phyloP scores from a whole-genome alignment of 2,797 vertebrate species.

The Aselliscus stoliczkanus region DNA sequence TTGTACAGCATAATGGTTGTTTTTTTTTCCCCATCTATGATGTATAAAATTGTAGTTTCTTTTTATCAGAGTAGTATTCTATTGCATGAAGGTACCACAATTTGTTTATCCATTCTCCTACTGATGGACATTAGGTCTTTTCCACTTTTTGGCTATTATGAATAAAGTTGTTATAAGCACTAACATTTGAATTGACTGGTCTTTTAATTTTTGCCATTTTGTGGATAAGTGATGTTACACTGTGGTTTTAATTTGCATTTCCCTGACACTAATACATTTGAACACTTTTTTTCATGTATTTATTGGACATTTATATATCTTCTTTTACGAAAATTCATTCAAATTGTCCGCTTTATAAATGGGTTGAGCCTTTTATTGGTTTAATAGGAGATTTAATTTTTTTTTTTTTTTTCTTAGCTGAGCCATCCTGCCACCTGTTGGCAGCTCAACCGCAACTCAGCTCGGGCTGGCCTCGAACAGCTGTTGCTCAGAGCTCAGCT shows the following conservation, averaged over 20 bases:
- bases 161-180: background rate
- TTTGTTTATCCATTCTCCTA: background rate
- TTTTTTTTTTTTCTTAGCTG: too few relatives aligned
- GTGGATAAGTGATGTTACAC: background rate
- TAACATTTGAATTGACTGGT: background rate
- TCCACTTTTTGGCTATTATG: background rate
- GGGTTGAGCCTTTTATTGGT: background rate
- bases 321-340: background rate
- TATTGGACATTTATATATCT: background rate
- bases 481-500: too few relatives aligned
- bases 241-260: conserved; percentile 2
- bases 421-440: too few relatives aligned
- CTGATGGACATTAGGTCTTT: background rate
- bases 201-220: background rate
- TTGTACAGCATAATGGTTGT: background rate
- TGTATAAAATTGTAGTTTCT: background rate
- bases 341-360: background rate
- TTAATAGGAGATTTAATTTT: too few relatives aligned
- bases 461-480: too few relatives aligned
- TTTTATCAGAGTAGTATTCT: background rate
- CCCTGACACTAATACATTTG: background rate
- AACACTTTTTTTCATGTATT: background rate
- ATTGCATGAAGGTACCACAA: background rate
- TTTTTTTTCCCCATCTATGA: background rate
- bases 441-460: too few relatives aligned